Evolutionary conservation across 2,797 vertebrate species (phyloP), one percentile per base, ranked within the genome.

Genomic region (Arctocebus calabarensis): DNA sequence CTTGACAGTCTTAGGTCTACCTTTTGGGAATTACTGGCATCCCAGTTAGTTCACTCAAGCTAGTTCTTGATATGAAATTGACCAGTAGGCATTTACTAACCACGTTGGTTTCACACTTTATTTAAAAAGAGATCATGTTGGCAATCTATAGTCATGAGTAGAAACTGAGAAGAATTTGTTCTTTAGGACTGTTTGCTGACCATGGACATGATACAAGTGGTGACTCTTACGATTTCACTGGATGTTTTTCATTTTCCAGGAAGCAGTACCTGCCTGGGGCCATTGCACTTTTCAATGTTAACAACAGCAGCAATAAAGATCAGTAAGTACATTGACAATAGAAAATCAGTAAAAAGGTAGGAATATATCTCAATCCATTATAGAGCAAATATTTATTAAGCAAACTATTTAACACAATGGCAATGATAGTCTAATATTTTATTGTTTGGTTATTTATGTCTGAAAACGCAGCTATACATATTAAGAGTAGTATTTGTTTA

Each of bases 221-320:
- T 43, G 25, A 83, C 25, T 59, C 4, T 48, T 62, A 22, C 29
- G 57, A 87, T 61, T 88, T 94, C 59, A 23, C 88, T n/a, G 55
- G 97, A 20, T 64, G 23, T 97, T 97, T 95, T 83, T 89, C 97
- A 90, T 97, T 98, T 94, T 95, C 23, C 97, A 99, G 99, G 97
- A 91, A 91, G 11, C 84, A 83, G 5, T 91, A 84, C 88, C 92
- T 97, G 96, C 84, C 98, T 1, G 98, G 97, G 84, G 59, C 98
- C 5, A 98, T 98, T 96, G 97, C 97, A 95, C 88, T 97, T 85
- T 99, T 99, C 96, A 99, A 99, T 86, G 78, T 98, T 95, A 99
- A 99, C 98, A 99, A 99, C 98, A 99, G 99, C 97, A 99, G 99
- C 98, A 99, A 99, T 98, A 99, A 99, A 68, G 99, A 99, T 0